phyloP scores from a whole-genome alignment of 2,797 vertebrate species.

The Sebastes reedi region DNA sequence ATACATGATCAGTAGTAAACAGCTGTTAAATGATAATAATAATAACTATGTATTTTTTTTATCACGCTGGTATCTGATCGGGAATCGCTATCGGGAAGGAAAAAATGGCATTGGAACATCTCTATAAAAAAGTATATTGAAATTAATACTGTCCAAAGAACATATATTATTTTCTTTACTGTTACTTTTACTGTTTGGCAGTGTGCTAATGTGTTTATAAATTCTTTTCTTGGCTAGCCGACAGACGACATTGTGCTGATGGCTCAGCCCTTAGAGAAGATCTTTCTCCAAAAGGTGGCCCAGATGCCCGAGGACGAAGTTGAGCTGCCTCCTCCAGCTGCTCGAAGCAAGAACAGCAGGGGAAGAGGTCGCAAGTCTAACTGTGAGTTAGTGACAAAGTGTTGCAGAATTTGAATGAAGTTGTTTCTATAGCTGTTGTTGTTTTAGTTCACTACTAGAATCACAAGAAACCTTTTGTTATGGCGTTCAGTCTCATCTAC shows the following conservation, averaged over 20 bases:
- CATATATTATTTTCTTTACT: neutral
- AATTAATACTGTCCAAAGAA: neutral
- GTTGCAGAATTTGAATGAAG: neutral
- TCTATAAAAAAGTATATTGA: neutral
- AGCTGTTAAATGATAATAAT: neutral
- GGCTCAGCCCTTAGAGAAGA: constrained; percentile 96
- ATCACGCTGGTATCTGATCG: no score
- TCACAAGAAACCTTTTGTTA: neutral
- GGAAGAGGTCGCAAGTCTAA: constrained; percentile 83
- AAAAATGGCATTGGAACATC: no score
- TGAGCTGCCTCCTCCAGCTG: constrained; percentile 87
- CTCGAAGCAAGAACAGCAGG: constrained; percentile 86
- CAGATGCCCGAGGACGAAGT: constrained; percentile 94
- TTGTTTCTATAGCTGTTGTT: neutral
- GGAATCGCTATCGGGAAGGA: no score
- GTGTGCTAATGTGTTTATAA: neutral
- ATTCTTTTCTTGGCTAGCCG: constrained; percentile 75
- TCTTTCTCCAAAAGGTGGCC: constrained; percentile 94
- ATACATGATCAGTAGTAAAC: no score
- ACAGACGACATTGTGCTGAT: constrained; percentile 95
- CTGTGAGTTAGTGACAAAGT: constrained; percentile 57
- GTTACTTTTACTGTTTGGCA: neutral
- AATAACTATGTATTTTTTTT: no score
- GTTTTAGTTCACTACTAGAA: neutral
- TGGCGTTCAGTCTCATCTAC: neutral